phyloP scores from a whole-genome alignment of 2,888 invertebrate species.

The Lomographa bimaculata region DNA sequence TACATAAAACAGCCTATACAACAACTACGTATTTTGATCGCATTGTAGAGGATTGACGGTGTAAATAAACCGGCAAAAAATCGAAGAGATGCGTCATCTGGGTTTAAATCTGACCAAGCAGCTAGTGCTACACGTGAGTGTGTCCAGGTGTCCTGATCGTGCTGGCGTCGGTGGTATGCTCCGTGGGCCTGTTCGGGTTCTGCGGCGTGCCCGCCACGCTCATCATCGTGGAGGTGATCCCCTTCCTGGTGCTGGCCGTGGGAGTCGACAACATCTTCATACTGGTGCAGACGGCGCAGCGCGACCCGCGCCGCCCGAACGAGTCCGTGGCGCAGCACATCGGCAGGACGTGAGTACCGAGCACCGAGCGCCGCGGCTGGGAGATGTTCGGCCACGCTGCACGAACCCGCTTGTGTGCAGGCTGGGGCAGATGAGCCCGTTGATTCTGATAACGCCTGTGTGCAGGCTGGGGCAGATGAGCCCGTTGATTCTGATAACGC shows the following conservation, averaged over 20 bases:
- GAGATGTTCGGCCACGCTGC: too few species aligned
- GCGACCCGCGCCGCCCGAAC: constrained; percentile 88
- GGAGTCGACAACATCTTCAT: constrained; percentile 99
- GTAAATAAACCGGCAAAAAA: too few species aligned
- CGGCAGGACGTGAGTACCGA: constrained; percentile 86
- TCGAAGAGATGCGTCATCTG: too few species aligned
- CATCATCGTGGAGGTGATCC: constrained; percentile 99
- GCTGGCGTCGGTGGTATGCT: constrained; percentile 95
- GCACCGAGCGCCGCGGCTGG: too few species aligned
- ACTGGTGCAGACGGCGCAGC: constrained; percentile 96
- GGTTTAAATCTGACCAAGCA: too few species aligned
- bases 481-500: constrained; percentile 97
- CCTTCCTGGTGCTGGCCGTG: constrained; percentile 98
- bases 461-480: constrained; percentile 93
- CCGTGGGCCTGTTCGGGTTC: constrained; percentile 96
- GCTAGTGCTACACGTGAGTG: too few species aligned
- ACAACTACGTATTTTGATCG: too few species aligned
- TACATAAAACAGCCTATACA: too few species aligned
- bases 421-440: too few species aligned
- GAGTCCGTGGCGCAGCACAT: constrained; percentile 95
- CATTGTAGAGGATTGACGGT: too few species aligned
- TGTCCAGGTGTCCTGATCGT: constrained; percentile 94
- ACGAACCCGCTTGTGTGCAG: too few species aligned
- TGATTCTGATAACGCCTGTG: background rate
- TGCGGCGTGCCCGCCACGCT: constrained; percentile 95